phyloP scores from a whole-genome alignment of 2,888 invertebrate species.

The Spilosoma lubricipeda region DNA sequence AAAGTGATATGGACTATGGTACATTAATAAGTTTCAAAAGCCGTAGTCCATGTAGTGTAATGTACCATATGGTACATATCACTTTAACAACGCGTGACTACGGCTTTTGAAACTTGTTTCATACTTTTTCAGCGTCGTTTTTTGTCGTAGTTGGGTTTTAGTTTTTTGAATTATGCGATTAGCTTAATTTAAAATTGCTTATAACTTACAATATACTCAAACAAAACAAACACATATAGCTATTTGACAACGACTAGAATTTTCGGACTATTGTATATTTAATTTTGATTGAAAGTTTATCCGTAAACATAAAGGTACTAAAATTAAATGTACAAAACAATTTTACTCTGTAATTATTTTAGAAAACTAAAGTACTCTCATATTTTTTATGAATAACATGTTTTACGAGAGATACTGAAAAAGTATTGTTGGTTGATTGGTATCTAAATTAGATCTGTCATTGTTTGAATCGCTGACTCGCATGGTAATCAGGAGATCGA shows the following conservation, averaged over 20 bases:
- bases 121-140: no score
- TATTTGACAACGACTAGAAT: background rate
- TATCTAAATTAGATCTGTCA: conserved; percentile 74
- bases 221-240: background rate
- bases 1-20: no score
- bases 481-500: conserved; percentile 62
- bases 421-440: conserved; percentile 24
- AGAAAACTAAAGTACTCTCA: background rate
- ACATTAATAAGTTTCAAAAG: no score
- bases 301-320: background rate
- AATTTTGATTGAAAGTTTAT: background rate
- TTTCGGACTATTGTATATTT: background rate
- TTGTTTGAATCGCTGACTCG: conserved; percentile 58
- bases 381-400: conserved; percentile 18
- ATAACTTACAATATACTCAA: no score
- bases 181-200: background rate
- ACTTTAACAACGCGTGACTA: no score
- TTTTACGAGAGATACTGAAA: conserved; percentile 29
- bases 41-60: no score
- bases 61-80: no score
- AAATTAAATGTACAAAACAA: background rate
- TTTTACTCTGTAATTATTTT: background rate
- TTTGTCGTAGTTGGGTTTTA: no score
- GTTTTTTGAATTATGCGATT: background rate
- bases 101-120: no score